Conservation (phyloP, 2,113 vertebrate genomes). For the Ellobius talpinus region DNA sequence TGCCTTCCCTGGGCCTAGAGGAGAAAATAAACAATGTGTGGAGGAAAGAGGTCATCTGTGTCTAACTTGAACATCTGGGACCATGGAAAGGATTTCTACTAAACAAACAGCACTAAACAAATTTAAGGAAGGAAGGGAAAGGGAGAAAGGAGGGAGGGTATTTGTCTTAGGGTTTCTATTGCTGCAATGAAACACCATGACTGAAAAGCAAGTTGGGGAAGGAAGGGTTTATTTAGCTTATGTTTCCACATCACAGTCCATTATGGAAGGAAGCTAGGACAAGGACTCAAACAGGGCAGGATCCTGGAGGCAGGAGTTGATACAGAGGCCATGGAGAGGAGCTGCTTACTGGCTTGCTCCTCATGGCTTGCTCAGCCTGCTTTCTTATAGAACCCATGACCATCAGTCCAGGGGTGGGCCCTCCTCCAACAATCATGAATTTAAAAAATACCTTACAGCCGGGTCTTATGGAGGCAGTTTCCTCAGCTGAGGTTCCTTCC, state of each 20-base stretch:
- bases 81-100: slow-evolving; percentile 47
- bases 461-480: background rate
- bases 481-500: background rate
- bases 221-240: background rate
- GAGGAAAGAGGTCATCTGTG: slow-evolving; percentile 54
- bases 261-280: background rate
- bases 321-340: background rate
- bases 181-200: background rate
- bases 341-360: background rate
- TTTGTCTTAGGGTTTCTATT: background rate
- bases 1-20: background rate
- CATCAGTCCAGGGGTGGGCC: background rate
- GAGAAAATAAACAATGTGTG: slow-evolving; percentile 53
- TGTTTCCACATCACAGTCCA: background rate
- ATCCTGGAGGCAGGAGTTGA: background rate
- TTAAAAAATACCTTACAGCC: background rate
- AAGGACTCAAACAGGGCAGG: background rate
- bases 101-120: slow-evolving; percentile 22
- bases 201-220: background rate
- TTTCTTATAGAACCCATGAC: background rate
- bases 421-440: background rate
- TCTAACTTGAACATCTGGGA: slow-evolving; percentile 53
- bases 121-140: background rate
- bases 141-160: background rate
- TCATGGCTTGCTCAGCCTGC: background rate